Percentiles rank a stretch among this genome's conserved stretches.
These are phyloP conservation scores for Patella pellucida DNA, from an alignment of 2,888 invertebrate species.

Conservation along the genomic window DNA sequence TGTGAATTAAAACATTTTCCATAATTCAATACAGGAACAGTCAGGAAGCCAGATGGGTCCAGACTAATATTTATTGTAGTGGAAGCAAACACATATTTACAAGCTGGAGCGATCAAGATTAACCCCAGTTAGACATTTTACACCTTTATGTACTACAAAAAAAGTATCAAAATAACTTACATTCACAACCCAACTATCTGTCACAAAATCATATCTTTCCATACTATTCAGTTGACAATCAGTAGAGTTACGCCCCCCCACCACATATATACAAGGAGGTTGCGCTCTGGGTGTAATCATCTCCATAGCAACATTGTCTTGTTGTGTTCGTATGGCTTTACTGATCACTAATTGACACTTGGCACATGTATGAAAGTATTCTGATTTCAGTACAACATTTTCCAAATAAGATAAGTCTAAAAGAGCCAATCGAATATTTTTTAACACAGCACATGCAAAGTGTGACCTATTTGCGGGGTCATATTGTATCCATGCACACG, in stretches of 20 bases:
- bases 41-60: too few species aligned
- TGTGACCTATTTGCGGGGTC: constrained; percentile 47
- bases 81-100: too few species aligned
- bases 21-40: too few species aligned
- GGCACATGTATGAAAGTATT: constrained; percentile 63
- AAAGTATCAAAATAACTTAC: constrained; percentile 41
- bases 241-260: constrained; percentile 65
- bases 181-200: constrained; percentile 66
- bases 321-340: constrained; percentile 60
- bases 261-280: constrained; percentile 67
- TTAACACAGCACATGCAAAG: constrained; percentile 59
- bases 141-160: too few species aligned
- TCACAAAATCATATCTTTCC: constrained; percentile 65
- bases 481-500: constrained; percentile 62
- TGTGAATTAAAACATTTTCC: too few species aligned
- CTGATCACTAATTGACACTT: constrained; percentile 66
- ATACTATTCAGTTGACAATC: constrained; percentile 67
- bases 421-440: constrained; percentile 62
- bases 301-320: constrained; percentile 56
- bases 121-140: too few species aligned
- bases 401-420: constrained; percentile 62
- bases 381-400: constrained; percentile 61
- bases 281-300: constrained; percentile 59
- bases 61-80: too few species aligned
- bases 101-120: too few species aligned